Conservation (phyloP, 2,888 invertebrate genomes). For the Agrenia bidenticulata region DNA sequence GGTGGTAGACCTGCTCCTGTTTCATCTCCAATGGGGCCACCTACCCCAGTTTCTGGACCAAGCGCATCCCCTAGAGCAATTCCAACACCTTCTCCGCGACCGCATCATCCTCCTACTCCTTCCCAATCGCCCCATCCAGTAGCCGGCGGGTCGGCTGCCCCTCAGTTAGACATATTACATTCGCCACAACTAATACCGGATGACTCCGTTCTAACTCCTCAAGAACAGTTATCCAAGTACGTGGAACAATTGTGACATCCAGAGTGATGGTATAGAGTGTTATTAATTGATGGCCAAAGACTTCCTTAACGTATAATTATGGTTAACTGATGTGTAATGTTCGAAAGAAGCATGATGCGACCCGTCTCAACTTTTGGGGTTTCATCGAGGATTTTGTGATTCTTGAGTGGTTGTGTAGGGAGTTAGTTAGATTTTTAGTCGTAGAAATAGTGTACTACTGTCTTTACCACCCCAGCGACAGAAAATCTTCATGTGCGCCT, state of each 20-base stretch:
- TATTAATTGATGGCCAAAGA: conserved; percentile 41
- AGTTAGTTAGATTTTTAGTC: neutral
- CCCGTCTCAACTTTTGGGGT: neutral
- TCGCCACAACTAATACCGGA: conserved; percentile 64
- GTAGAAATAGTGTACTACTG: conserved; percentile 1
- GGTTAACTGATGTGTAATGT: neutral
- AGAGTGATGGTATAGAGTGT: conserved; percentile 44
- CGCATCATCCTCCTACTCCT: conserved; percentile 50
- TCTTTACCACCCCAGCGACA: conserved; percentile 21
- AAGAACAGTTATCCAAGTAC: conserved; percentile 93
- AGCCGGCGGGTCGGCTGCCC: conserved; percentile 52
- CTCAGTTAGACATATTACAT: conserved; percentile 53
- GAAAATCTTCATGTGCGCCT: conserved; percentile 35
- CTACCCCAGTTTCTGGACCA: conserved; percentile 53
- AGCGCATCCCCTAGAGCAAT: conserved; percentile 52
- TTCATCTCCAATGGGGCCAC: conserved; percentile 52
- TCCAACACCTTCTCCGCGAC: conserved; percentile 52
- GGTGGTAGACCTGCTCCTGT: conserved; percentile 49
- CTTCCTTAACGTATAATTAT: conserved; percentile 29
- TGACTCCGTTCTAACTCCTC: conserved; percentile 79
- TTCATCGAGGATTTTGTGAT: conserved; percentile 15
- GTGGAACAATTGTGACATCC: conserved; percentile 79
- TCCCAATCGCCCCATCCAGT: conserved; percentile 52
- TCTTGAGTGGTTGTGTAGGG: conserved; percentile 18
- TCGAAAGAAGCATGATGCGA: neutral